Evolutionary conservation across 2,797 vertebrate genomes (phyloP).

Genomic region (Acrossocheilus wenchowensis): DNA sequence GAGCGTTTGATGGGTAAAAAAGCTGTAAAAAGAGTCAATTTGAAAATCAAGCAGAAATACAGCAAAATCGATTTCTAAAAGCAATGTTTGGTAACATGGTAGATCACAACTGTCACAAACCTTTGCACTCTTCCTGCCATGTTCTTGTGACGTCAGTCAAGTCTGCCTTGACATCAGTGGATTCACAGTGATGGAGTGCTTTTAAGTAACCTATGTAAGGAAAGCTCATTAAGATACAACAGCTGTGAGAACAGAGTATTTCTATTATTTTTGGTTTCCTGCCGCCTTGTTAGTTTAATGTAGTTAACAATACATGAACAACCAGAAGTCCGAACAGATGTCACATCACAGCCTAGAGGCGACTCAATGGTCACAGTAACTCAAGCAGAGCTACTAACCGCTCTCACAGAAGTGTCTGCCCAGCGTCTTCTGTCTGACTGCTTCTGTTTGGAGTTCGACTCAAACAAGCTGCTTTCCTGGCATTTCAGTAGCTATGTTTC

Average conservation of each 20-base stretch:
- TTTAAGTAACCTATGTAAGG: background rate
- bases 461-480: background rate
- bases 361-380: background rate
- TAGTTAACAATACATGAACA: background rate
- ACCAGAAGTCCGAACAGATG: slow-evolving; percentile 17
- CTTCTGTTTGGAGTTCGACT: background rate
- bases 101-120: background rate
- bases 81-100: background rate
- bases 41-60: background rate
- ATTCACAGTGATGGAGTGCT: background rate
- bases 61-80: background rate
- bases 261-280: background rate
- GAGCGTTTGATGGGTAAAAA: background rate
- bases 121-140: background rate
- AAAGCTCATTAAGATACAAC: background rate
- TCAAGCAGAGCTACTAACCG: background rate
- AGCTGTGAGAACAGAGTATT: background rate
- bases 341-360: background rate
- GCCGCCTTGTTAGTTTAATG: background rate
- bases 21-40: background rate
- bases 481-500: background rate
- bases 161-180: background rate
- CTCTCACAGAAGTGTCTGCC: background rate
- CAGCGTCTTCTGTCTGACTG: background rate
- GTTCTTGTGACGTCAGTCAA: background rate